phyloP scores from a whole-genome alignment of 1,140 invertebrate genomes.

The Scylla paramamosain region DNA sequence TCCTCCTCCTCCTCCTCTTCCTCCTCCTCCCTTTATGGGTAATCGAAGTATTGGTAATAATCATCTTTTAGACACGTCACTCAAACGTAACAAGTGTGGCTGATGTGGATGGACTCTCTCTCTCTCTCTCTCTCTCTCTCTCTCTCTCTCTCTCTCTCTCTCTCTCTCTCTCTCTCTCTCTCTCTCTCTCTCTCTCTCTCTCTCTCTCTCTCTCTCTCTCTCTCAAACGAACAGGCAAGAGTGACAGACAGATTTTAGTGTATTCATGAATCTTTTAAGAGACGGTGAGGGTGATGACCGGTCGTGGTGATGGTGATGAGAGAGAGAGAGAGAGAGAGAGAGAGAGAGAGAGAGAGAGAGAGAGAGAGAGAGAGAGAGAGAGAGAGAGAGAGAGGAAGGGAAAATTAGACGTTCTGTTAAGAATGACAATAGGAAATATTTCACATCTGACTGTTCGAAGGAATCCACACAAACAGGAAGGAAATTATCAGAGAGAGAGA shows the following conservation, averaged over 20 bases:
- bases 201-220: not conserved
- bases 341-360: slow-evolving; percentile 61
- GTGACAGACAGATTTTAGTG: not conserved
- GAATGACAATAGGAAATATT: too few relatives aligned
- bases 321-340: slow-evolving; percentile 60
- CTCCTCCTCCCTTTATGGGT: not conserved
- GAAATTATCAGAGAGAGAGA: too few relatives aligned
- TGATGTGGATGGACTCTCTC: not conserved
- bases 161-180: not conserved
- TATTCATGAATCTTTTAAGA: not conserved
- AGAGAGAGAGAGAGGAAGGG: too few relatives aligned
- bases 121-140: slow-evolving; percentile 9
- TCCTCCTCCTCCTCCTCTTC: too few relatives aligned
- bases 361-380: slow-evolving; percentile 54
- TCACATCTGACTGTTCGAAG: too few relatives aligned
- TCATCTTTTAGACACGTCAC: not conserved
- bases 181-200: not conserved
- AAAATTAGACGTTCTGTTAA: too few relatives aligned
- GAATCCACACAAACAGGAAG: too few relatives aligned
- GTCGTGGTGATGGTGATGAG: not conserved
- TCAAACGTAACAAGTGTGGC: not conserved
- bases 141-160: slow-evolving; percentile 25
- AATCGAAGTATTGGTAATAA: slow-evolving; percentile 14
- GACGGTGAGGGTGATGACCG: not conserved
- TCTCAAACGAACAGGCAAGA: not conserved